Base-by-base conservation (phyloP, 2,888 invertebrate genomes). In the Sphaeridia pumilis region DNA sequence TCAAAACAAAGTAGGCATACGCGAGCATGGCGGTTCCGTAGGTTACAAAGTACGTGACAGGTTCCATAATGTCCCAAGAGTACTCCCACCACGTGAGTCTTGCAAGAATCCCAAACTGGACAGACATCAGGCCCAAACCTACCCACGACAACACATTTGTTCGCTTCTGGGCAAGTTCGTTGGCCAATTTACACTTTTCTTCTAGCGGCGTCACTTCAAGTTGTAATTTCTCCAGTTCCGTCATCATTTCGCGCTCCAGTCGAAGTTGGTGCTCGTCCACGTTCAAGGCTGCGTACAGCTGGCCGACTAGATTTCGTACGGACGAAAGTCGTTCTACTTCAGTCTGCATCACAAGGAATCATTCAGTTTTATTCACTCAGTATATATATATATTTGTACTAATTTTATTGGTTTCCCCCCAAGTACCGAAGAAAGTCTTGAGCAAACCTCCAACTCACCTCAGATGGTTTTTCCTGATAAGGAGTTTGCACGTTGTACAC, bases 11-110 rank as follows among this genome's bases (percentile, higher is more conserved):
- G 74, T 98, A 98, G 52, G 92, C 90, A 70, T 92, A 94, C 58
- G 82, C 82, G 31, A 85, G 87, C 82, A 98, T 92, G 49, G 90
- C 87, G 10, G 95, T 95, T 54, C 90, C 93, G 69, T 95, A 97
- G 2, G 97, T 97, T 52, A 95, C 93, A 70, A 97, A 98, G 74
- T 97, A 98, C 3, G 97, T 98, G 67, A 94, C 87, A 1, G 94
- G 94, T 72, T 95, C 94, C 92, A 93, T 92, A 69, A 94, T 93
- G 72, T 94, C 93, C 93, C 93, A 97, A 12, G 93, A 93, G 76
- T 98, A 98, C 74, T 98, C 97, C 93, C 94, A 97, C 97, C 97
- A 99, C 52, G 97, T 98, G 31, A 98, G 79, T 51, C 98, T 80
- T 4, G 95, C 97, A 58, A 98, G 77, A 47, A 94, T 83, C 2